Conservation (phyloP, 2,113 vertebrate genomes). For the Etheostoma cragini region DNA sequence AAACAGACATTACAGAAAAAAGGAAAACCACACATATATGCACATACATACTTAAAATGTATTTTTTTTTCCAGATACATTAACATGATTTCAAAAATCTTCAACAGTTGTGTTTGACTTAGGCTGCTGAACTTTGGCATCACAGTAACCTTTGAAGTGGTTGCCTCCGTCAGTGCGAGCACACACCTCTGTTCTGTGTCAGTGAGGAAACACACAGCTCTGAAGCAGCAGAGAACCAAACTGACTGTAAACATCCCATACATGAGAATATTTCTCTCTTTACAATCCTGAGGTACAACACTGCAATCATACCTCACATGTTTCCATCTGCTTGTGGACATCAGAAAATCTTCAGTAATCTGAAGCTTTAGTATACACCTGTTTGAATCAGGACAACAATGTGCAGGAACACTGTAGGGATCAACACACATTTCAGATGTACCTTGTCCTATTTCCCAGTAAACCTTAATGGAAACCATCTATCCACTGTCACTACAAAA, state of each 20-base stretch:
- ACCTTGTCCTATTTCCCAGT: not conserved
- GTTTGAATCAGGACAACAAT: not conserved
- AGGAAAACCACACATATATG: too few relatives aligned
- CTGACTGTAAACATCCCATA: conserved; percentile 44
- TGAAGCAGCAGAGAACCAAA: conserved; percentile 8
- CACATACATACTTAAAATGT: too few relatives aligned
- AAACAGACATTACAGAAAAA: too few relatives aligned
- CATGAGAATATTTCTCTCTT: conserved; percentile 3
- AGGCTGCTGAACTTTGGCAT: conserved; percentile 46
- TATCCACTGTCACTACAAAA: not conserved
- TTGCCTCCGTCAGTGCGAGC: conserved; percentile 49
- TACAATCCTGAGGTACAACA: not conserved
- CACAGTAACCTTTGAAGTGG: conserved; percentile 65
- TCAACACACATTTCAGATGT: not conserved
- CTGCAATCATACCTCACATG: not conserved
- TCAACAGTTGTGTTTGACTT: conserved; percentile 6
- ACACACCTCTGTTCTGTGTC: conserved; percentile 42
- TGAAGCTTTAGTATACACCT: not conserved
- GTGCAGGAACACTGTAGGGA: not conserved
- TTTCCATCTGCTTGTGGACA: not conserved
- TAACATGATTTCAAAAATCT: not conserved
- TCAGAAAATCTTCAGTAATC: not conserved
- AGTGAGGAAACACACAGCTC: conserved; percentile 44
- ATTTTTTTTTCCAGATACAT: not conserved
- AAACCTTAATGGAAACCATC: conserved; percentile 5